Conservation (phyloP, 1,140 invertebrate genomes). For the Atta texana region DNA sequence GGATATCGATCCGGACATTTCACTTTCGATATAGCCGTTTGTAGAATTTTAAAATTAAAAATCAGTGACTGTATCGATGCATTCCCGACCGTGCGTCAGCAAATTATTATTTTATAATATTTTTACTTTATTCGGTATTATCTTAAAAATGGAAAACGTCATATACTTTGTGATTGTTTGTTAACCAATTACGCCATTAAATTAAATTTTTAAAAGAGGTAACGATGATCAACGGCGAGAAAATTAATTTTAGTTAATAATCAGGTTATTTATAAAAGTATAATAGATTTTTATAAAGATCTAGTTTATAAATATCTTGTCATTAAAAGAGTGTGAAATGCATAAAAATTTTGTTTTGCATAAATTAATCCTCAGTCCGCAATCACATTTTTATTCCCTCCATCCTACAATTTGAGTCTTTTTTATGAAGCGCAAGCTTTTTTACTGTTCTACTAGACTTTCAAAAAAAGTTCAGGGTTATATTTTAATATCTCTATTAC, state of each 20-base stretch:
- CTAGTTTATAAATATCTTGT: no score
- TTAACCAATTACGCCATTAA: background rate
- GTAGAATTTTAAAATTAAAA: conserved; percentile 30
- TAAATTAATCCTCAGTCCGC: no score
- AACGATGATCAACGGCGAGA: background rate
- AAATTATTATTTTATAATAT: background rate
- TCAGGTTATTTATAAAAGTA: no score
- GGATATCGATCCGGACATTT: conserved; percentile 57
- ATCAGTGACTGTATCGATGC: background rate
- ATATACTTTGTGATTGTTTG: background rate
- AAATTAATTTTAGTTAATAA: background rate
- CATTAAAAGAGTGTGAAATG: no score
- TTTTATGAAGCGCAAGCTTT: no score
- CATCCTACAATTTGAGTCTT: no score
- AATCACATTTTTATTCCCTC: no score
- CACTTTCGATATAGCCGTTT: conserved; percentile 50
- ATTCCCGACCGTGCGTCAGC: background rate
- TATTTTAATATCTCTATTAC: no score
- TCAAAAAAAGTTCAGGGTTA: no score
- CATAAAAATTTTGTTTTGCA: no score
- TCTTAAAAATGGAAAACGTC: background rate
- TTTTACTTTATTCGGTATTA: background rate
- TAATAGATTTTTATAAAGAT: no score
- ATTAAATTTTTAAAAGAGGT: background rate
- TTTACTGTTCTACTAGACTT: no score